Conservation (phyloP, 1,140 invertebrate species). For the Colletes gigas region DNA sequence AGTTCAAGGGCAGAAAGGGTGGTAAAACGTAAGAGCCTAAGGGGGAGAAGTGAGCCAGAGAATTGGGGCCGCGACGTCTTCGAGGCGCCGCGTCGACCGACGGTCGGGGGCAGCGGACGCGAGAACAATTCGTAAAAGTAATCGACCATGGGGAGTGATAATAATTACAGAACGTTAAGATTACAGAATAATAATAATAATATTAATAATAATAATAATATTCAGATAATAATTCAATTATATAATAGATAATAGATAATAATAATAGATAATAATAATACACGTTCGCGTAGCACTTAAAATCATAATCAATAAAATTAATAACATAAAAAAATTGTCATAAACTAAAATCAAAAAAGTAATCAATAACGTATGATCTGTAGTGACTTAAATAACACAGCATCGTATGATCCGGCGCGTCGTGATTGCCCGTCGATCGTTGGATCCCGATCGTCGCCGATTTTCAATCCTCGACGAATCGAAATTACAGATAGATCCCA, state of each 20-base stretch:
- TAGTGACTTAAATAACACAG: constrained; percentile 81
- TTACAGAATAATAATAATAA: constrained; percentile 72
- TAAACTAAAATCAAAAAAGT: constrained; percentile 80
- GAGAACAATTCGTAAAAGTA: constrained; percentile 73
- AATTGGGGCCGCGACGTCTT: constrained; percentile 43
- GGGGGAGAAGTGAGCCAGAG: constrained; percentile 60
- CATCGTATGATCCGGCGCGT: constrained; percentile 74
- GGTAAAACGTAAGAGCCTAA: background rate
- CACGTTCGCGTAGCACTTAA: constrained; percentile 68
- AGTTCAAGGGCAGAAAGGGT: background rate
- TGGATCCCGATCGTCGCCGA: background rate
- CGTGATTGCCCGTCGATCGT: constrained; percentile 62
- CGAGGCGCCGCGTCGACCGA: constrained; percentile 53
- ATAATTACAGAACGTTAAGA: constrained; percentile 69
- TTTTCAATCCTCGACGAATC: background rate
- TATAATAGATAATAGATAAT: constrained; percentile 62
- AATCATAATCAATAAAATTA: constrained; percentile 80
- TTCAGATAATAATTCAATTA: constrained; percentile 66
- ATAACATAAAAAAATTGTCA: constrained; percentile 80
- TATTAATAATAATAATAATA: constrained; percentile 64
- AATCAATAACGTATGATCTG: constrained; percentile 79
- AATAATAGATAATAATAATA: constrained; percentile 71
- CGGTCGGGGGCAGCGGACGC: constrained; percentile 67
- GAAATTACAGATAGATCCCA: background rate
- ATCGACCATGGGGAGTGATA: constrained; percentile 67